Evolutionary conservation across 2,113 vertebrate genomes (phyloP).

Genomic region (Nycticebus coucang): DNA sequence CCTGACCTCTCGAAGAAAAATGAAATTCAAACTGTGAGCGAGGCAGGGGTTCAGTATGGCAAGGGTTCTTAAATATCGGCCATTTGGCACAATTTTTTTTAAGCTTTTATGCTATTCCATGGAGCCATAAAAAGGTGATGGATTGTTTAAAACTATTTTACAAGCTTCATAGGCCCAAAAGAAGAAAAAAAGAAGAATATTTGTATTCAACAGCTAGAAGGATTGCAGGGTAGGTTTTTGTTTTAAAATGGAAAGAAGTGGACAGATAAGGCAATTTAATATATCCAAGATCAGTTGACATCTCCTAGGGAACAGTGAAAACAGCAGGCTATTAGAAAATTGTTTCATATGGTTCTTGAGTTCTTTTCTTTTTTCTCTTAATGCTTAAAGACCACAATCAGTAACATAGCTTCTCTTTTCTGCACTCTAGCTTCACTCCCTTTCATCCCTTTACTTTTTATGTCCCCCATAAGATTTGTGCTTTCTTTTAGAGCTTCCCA

Average conservation of each 20-base stretch:
- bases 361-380: constrained; percentile 51
- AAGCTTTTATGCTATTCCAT: constrained; percentile 76
- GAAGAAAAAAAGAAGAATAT: constrained; percentile 50
- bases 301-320: constrained; percentile 73
- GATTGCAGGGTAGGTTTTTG: constrained; percentile 62
- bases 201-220: constrained; percentile 61
- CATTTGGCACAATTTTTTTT: constrained; percentile 54
- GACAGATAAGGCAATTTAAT: constrained; percentile 65
- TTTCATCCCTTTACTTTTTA: constrained; percentile 32
- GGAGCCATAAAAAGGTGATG: constrained; percentile 72
- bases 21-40: constrained; percentile 74
- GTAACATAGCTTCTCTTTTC: not conserved
- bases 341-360: constrained; percentile 52
- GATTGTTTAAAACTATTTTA: constrained; percentile 76
- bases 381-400: not conserved
- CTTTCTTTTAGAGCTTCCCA: not conserved
- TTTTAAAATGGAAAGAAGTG: constrained; percentile 71
- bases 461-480: not conserved
- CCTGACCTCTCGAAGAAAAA: constrained; percentile 74
- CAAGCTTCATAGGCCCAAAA: constrained; percentile 58
- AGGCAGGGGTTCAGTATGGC: constrained; percentile 51
- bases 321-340: constrained; percentile 68
- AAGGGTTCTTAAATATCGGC: constrained; percentile 72
- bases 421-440: not conserved
- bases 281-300: constrained; percentile 49